Evolutionary conservation across 1,140 invertebrate species (phyloP), one percentile per base, ranked within the genome.

Genomic region (Halictus rubicundus): DNA sequence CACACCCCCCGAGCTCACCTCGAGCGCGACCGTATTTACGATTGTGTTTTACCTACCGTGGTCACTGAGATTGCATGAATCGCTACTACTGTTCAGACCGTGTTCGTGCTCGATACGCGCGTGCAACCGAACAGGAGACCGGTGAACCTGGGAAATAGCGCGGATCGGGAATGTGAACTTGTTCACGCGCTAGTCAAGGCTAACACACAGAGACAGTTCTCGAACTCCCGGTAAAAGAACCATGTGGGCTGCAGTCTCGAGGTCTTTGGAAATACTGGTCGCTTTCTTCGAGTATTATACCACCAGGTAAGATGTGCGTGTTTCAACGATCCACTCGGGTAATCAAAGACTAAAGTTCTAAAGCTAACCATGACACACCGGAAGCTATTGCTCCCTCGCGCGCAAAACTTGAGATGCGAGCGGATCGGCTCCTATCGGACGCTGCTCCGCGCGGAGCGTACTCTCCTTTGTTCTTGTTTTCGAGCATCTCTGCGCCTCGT

Each of bases 201-300:
- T 57, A 65, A 65, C n/a, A 32, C 32, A 78, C 32, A 72, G 42
- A 72, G 42, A 57, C 25, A 59, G 59, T 27, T 10, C 59, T 46
- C 64, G 60, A 75, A 85, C 68, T 46, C 42, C 42, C n/a, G 76
- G 74, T 64, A 78, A 88, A 46, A 10, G 42, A 46, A 92, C 94
- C 92, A 96, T 96, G 96, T 96, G 96, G 96, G 95, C 95, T 73
- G 95, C 96, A 65, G 95, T 96, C 91, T 95, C 95, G 84, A 94
- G 96, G 89, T 96, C 96, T 68, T 94, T 96, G 90, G 96, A 96
- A 93, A 95, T 96, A 89, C 93, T 96, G 80, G 95, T 96, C 79
- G 96, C 96, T 74, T 96, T 96, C 94, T 96, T 96, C 94, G 96
- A 96, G 89, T 96, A 96, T 92, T 96, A 96, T 91, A 95, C 95